Conservation (phyloP, 1,140 invertebrate species). For the Drosophila murphyi region DNA sequence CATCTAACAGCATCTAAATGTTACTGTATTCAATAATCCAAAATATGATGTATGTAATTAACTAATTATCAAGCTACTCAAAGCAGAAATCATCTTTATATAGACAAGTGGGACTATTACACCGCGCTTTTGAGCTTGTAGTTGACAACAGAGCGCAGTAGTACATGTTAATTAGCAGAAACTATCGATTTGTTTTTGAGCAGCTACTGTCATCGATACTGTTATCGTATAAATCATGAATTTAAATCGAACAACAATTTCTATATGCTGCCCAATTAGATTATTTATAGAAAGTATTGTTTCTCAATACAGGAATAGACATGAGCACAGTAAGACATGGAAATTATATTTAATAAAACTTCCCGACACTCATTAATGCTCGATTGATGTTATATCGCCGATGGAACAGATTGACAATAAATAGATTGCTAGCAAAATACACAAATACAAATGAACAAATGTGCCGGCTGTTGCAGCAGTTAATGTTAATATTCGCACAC, state of each 20-base stretch:
- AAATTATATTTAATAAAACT: neutral
- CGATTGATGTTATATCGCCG: neutral
- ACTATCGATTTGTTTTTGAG: constrained; percentile 4
- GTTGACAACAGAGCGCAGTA: no score
- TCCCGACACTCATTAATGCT: neutral
- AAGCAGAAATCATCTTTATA: neutral
- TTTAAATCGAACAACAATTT: constrained; percentile 13
- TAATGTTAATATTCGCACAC: neutral
- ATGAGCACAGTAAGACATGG: neutral
- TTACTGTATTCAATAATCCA: no score
- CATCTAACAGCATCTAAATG: neutral
- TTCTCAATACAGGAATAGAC: neutral
- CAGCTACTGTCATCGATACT: neutral
- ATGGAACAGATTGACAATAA: neutral
- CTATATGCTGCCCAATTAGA: neutral
- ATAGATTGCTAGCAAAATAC: neutral
- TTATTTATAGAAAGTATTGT: constrained; percentile 1
- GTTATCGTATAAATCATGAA: neutral
- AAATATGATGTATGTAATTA: neutral
- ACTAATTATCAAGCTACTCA: neutral
- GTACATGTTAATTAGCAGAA: neutral
- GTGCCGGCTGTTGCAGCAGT: neutral
- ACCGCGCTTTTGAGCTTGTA: neutral
- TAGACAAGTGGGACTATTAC: neutral
- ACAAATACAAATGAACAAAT: neutral